Base-by-base conservation (phyloP, 2,888 invertebrate species). In the Pseudococcus longispinus region DNA sequence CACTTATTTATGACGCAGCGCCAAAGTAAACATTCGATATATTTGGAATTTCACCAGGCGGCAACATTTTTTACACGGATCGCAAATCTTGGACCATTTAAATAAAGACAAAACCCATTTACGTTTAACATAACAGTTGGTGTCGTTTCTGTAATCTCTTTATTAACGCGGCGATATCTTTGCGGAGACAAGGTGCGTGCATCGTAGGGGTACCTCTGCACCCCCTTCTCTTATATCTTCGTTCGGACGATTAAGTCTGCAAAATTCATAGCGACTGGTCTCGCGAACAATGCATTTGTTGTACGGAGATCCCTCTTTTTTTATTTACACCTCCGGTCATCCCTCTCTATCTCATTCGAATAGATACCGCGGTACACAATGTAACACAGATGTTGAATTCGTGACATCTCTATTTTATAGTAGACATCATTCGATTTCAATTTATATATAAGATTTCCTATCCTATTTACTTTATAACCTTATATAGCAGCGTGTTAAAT, bases 341-440 rank as follows among this genome's bases (percentile, higher is more conserved):
- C 65, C 65, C 65, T 65, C 65, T 65, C 65, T 65, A 65, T 65
- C 23, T 26, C 13, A 26, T 26, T 65, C 55, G 46, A 55, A 83
- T 15, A 85, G 85, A 85, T 77, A 85, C 26, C 77, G 85, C 1
- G 44, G 44, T 46, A 46, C 37, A 85, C 85, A 85, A 65, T 65
- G 74, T 70, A 46, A 85, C 85, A 85, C 85, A 85, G 85, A 85
- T 85, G 85, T 85, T 85, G 46, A 74, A 85, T 65, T 85, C 51
- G 85, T 85, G 85, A 85, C 85, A 85, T 85, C 85, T 85, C 85
- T 26, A 74, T 74, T 74, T 74, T 42, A 37, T 37, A 37, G 4
- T 6, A 85, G 77, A 85, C 44, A 85, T 85, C 85, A 85, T 85
- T 85, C 85, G 85, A 85, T 85, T 85, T 85, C 85, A 85, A 85